phyloP scores from a whole-genome alignment of 2,888 invertebrate genomes.

The Chrysopilus asiliformis region DNA sequence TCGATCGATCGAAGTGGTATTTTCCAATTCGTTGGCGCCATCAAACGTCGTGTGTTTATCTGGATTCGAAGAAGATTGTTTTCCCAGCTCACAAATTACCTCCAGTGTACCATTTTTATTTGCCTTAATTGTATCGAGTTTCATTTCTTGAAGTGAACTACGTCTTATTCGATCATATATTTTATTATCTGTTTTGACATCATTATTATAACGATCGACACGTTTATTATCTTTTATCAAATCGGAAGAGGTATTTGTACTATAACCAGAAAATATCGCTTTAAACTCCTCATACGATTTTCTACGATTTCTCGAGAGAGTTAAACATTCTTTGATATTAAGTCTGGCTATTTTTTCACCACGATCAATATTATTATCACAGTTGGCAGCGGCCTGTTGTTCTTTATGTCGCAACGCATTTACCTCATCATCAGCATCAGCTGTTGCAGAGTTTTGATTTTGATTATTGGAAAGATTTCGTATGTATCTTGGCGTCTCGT shows the following conservation, averaged over 20 bases:
- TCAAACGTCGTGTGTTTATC: no score
- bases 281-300: constrained; percentile 37
- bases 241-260: neutral
- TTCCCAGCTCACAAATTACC: constrained; percentile 32
- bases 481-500: constrained; percentile 1
- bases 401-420: no score
- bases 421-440: neutral
- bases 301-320: constrained; percentile 34
- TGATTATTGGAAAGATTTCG: neutral
- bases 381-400: neutral
- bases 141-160: constrained; percentile 21
- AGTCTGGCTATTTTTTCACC: constrained; percentile 29
- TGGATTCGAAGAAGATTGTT: no score
- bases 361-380: constrained; percentile 11
- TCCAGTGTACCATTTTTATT: constrained; percentile 20
- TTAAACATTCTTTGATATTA: constrained; percentile 34
- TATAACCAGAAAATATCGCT: constrained; percentile 25
- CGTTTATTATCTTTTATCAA: neutral
- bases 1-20: no score
- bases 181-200: no score
- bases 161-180: constrained; percentile 17
- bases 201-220: neutral
- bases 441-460: neutral
- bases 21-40: no score
- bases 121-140: constrained; percentile 13